Percentiles rank a stretch among this genome's conserved stretches.
These are phyloP conservation scores for Latrodectus hesperus DNA, from an alignment of 2,888 invertebrate genomes.

Conservation along the genomic window DNA sequence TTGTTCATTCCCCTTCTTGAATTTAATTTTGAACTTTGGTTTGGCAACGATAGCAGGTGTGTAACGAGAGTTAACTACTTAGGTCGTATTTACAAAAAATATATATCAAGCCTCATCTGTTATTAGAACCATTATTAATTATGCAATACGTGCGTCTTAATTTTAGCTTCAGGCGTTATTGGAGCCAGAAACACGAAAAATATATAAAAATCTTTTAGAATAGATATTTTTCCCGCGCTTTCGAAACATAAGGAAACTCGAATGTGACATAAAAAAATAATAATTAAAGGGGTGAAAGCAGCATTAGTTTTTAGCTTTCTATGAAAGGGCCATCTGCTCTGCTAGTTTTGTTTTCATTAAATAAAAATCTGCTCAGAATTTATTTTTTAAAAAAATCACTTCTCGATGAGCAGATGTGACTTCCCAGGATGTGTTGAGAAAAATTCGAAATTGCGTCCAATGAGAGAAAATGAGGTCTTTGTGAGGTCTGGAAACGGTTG, in stretches of 20 bases:
- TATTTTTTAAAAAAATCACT: too few relatives aligned
- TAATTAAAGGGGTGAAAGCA: background rate
- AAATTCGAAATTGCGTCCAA: too few relatives aligned
- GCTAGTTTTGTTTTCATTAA: too few relatives aligned
- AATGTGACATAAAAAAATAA: too few relatives aligned
- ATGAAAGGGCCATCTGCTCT: background rate
- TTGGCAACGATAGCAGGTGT: background rate
- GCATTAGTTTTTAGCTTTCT: background rate
- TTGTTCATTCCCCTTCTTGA: background rate
- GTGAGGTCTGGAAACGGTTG: too few relatives aligned
- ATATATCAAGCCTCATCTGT: background rate
- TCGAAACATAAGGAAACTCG: background rate
- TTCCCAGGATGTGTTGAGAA: too few relatives aligned
- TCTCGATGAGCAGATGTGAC: too few relatives aligned
- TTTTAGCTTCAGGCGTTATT: background rate
- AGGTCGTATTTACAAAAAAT: background rate
- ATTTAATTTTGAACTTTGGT: background rate
- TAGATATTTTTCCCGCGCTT: background rate
- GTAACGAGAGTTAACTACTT: background rate
- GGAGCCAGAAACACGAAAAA: background rate
- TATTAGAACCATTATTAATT: background rate
- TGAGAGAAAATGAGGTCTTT: too few relatives aligned
- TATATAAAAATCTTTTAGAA: background rate
- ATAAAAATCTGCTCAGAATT: too few relatives aligned
- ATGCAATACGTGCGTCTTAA: background rate